Evolutionary conservation across 2,113 vertebrate genomes (phyloP), one percentile per base, ranked within the genome.

Genomic region (Vanacampus margaritifer): DNA sequence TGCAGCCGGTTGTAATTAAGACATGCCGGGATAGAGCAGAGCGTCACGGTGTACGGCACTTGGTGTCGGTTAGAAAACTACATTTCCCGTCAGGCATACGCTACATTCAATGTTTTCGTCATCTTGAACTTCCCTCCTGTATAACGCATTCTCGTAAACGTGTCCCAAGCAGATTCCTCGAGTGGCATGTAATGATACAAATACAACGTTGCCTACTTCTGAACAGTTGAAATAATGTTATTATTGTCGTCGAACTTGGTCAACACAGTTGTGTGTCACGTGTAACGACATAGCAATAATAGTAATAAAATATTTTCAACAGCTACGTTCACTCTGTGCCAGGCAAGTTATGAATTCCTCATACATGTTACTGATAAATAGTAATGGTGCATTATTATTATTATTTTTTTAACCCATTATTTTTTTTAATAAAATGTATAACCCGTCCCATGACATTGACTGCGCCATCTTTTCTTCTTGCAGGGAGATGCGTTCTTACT

Each of bases 1-100:
- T 19, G 12, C 6, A 1, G 11, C 60, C 59, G 37, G 65, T 46
- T 59, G 6, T 23, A 0, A 12, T 16, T 53, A 50, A 10, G 50
- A 16, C 54, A 35, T 70, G 28, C 6, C n/a, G 80, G 87, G 71
- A 83, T 61, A 1, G 87, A 64, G 19, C 19, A 21, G 1, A 1
- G 3, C 7, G 10, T 2, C 3, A 7, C 10, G 8, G 12, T 2
- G 8, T 46, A 6, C 28, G 0, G 4, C 10, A 1, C 24, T 3
- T 0, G 1, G 16, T 3, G 0, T 1, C 0, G 0, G 0, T 2
- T 0, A 12, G 4, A 58, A 36, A 79, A 91, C 87, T 86, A 82
- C 87, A 85, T 45, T 74, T 84, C 81, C 89, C 85, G 1, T 3
- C 6, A 60, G 2, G 0, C 8, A 3, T 13, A 5, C n/a, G 45